phyloP scores from a whole-genome alignment of 2,888 invertebrate genomes.

The Leptura quadrifasciata region DNA sequence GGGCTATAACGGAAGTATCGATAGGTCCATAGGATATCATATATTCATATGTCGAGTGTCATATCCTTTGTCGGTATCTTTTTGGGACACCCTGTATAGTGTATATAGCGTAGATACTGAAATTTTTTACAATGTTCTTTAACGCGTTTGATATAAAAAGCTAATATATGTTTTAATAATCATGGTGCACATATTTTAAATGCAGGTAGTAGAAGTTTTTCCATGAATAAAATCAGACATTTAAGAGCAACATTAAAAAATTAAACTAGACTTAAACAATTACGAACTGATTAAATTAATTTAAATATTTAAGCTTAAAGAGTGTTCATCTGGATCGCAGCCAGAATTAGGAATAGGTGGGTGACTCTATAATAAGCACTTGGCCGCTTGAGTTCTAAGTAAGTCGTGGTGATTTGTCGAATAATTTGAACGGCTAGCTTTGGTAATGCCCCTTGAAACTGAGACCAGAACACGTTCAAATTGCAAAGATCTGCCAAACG shows the following conservation, averaged over 20 bases:
- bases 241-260: not conserved
- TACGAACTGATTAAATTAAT: not conserved
- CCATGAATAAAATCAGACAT: too few relatives aligned
- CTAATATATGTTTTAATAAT: too few relatives aligned
- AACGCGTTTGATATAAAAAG: too few relatives aligned
- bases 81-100: too few relatives aligned
- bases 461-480: slow-evolving; percentile 39
- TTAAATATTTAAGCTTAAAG: not conserved
- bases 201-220: too few relatives aligned
- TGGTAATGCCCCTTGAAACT: slow-evolving; percentile 33
- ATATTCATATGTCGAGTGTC: too few relatives aligned
- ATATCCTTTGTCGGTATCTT: too few relatives aligned
- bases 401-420: slow-evolving; percentile 38
- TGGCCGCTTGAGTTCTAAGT: slow-evolving; percentile 1
- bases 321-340: slow-evolving; percentile 7
- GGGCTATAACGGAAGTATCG: too few relatives aligned
- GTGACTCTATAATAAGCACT: slow-evolving; percentile 2
- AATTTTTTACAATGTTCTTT: too few relatives aligned
- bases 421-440: slow-evolving; percentile 38
- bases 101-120: too few relatives aligned
- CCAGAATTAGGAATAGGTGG: not conserved
- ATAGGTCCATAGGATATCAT: too few relatives aligned
- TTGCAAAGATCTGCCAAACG: slow-evolving; percentile 33
- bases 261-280: not conserved
- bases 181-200: too few relatives aligned